Evolutionary conservation across 1,140 invertebrate genomes (phyloP).

Genomic region (Drosophila malerkotliana): DNA sequence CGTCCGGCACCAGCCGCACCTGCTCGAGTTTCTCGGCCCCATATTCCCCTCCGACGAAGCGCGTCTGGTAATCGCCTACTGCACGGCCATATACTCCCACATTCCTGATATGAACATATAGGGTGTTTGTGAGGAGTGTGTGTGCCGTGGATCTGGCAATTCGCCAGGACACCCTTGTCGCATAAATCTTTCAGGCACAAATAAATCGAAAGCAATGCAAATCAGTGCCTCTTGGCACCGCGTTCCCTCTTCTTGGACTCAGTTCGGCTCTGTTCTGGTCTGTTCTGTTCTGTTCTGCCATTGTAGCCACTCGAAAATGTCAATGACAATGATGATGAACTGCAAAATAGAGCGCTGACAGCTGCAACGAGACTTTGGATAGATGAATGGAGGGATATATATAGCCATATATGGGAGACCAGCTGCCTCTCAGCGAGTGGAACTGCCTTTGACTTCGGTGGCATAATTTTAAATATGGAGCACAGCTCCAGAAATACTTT

Average conservation of each 20-base stretch:
- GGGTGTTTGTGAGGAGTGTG: slow-evolving; percentile 3
- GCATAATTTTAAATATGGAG: slow-evolving; percentile 81
- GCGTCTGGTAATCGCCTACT: slow-evolving; percentile 23
- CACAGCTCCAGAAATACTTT: slow-evolving; percentile 74
- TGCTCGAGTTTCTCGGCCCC: slow-evolving; percentile 33
- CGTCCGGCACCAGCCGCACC: slow-evolving; percentile 16
- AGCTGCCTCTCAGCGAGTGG: slow-evolving; percentile 19
- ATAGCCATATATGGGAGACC: slow-evolving; percentile 25
- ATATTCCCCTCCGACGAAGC: slow-evolving; percentile 25
- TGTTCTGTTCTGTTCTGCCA: slow-evolving; percentile 51
- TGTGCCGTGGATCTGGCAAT: slow-evolving; percentile 20
- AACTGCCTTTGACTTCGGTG: slow-evolving; percentile 46
- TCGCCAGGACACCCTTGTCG: slow-evolving; percentile 22
- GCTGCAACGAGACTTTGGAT: slow-evolving; percentile 77
- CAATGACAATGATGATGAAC: slow-evolving; percentile 82
- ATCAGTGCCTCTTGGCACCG: slow-evolving; percentile 27
- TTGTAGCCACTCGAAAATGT: slow-evolving; percentile 80
- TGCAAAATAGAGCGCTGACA: slow-evolving; percentile 80
- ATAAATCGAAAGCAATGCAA: slow-evolving; percentile 78
- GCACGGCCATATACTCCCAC: slow-evolving; percentile 22
- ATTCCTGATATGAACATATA: slow-evolving; percentile 15
- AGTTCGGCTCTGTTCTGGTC: not conserved
- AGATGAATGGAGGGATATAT: slow-evolving; percentile 47
- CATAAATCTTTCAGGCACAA: slow-evolving; percentile 51
- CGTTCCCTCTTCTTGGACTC: slow-evolving; percentile 1